Conservation (phyloP, 2,888 invertebrate genomes). For the Drosophila recens region DNA sequence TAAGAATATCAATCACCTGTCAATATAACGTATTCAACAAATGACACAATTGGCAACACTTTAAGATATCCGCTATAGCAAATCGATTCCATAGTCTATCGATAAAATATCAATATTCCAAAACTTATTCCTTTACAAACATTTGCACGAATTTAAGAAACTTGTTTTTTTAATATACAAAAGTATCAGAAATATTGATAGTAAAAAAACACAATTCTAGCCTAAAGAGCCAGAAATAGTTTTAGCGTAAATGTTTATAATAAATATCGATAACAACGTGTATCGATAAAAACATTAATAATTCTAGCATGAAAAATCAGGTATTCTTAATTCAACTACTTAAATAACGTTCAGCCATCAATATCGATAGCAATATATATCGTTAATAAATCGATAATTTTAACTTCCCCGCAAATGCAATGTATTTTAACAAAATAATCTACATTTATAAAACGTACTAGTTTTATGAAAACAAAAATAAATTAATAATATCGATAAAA, state of each 20-base stretch:
- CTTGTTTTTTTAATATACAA: not conserved
- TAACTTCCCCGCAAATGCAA: not conserved
- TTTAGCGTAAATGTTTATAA: no score
- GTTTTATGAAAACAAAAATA: not conserved
- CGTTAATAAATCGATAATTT: not conserved
- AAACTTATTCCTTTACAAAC: no score
- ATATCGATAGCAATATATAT: not conserved
- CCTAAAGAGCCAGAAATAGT: no score
- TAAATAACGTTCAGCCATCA: not conserved
- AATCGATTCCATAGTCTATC: not conserved
- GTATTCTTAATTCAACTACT: no score
- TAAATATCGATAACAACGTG: no score
- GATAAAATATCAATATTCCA: not conserved
- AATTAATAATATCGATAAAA: not conserved
- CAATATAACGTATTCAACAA: not conserved
- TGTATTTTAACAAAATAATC: not conserved
- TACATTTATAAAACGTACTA: not conserved
- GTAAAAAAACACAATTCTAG: not conserved
- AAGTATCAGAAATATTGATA: not conserved
- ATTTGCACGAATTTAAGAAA: no score
- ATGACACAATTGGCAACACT: no score
- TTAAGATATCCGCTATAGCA: not conserved
- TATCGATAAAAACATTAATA: no score
- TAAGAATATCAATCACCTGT: not conserved
- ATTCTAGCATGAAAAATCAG: no score